These are phyloP conservation scores for Eulemur macaco DNA, from an alignment of 2,113 vertebrate genomes.

Conservation along the genomic window DNA sequence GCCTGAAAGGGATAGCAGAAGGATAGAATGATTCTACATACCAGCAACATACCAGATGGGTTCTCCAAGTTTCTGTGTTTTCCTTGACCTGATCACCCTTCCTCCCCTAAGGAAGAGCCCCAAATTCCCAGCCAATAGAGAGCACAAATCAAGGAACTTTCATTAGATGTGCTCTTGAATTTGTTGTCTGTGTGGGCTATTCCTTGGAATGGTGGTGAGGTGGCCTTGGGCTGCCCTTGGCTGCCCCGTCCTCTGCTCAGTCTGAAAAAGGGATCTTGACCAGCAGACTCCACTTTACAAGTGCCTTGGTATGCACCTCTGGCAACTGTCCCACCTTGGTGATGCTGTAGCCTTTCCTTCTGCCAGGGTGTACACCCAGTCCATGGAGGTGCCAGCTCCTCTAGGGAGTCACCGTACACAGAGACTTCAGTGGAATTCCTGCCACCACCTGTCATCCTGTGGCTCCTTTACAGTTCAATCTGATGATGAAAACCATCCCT, in stretches of 20 bases:
- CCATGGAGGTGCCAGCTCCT: background rate
- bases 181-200: background rate
- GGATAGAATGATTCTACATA: background rate
- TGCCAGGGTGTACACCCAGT: background rate
- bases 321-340: background rate
- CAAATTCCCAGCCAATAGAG: background rate
- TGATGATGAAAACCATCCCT: background rate
- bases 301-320: conserved; percentile 1
- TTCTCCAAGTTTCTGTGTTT: background rate
- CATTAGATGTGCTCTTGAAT: background rate
- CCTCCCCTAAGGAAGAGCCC: background rate
- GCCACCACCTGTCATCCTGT: conserved; percentile 24
- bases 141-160: background rate
- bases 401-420: background rate
- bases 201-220: background rate
- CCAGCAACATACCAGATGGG: background rate
- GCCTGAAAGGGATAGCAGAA: background rate
- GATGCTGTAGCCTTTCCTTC: background rate
- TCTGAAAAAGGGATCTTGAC: background rate
- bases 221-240: background rate
- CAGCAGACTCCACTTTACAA: background rate
- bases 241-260: background rate
- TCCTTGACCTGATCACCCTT: background rate
- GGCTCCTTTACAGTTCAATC: background rate
- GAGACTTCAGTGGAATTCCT: conserved; percentile 75